Percentiles rank a stretch among this genome's conserved stretches.
phyloP scores from a whole-genome alignment of 1,140 invertebrate genomes.

The Cyrtorhinus lividipennis region DNA sequence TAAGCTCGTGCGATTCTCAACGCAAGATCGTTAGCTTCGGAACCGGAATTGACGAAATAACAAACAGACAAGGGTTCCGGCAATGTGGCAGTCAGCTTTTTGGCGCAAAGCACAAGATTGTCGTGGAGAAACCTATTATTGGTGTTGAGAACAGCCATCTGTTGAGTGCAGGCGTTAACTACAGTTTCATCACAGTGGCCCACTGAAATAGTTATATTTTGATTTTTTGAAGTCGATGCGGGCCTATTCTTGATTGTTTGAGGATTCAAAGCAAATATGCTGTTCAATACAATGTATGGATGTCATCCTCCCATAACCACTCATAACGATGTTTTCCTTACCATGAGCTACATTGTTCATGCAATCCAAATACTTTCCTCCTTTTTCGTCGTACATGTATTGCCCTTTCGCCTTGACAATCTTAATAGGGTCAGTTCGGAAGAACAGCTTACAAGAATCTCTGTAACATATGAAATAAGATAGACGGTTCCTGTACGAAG shows the following conservation, averaged over 20 bases:
- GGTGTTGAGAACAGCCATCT: slow-evolving; percentile 81
- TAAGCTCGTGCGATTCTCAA: slow-evolving; percentile 76
- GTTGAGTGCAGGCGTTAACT: slow-evolving; percentile 68
- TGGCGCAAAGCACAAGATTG: slow-evolving; percentile 80
- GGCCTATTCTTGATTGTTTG: neutral
- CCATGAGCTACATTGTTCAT: slow-evolving; percentile 99
- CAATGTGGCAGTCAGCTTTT: slow-evolving; percentile 66
- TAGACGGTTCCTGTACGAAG: slow-evolving; percentile 1
- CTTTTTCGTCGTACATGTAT: slow-evolving; percentile 94
- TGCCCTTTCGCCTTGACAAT: slow-evolving; percentile 79
- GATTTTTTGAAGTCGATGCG: no score
- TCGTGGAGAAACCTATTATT: slow-evolving; percentile 94
- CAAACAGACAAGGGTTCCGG: slow-evolving; percentile 74
- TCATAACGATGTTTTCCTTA: slow-evolving; percentile 44
- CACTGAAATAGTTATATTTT: slow-evolving; percentile 58
- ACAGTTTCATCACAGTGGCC: slow-evolving; percentile 94
- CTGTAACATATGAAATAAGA: slow-evolving; percentile 35
- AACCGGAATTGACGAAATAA: slow-evolving; percentile 98
- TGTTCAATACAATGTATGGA: no score
- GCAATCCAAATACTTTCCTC: slow-evolving; percentile 82
- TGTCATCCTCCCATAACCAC: no score
- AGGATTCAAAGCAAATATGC: no score
- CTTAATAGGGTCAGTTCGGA: slow-evolving; percentile 79
- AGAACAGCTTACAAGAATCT: slow-evolving; percentile 86
- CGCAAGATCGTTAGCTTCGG: slow-evolving; percentile 96